Evolutionary conservation across 1,140 invertebrate genomes (phyloP), one percentile per base, ranked within the genome.

Genomic region (Drosophila cardini): DNA sequence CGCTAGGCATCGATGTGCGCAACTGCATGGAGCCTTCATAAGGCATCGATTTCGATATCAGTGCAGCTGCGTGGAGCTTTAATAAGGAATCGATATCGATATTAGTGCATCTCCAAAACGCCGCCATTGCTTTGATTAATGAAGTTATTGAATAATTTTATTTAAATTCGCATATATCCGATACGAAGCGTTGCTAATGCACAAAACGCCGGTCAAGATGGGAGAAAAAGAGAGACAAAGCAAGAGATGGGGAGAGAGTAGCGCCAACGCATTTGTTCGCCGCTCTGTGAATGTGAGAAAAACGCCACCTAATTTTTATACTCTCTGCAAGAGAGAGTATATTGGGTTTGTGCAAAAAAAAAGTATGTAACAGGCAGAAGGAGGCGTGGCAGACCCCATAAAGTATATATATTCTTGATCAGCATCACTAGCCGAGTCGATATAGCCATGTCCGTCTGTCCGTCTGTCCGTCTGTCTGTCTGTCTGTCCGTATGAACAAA

Each of bases 131-230:
- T 65, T 68, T 87, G 84, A 87, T 87, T 89, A 84, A 87, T 87
- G 85, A 75, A 72, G 45, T 32, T 64, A 84, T 80, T 89, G 76
- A 87, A 87, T 87, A 89, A 89, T 87, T 60, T 87, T 89, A 87
- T 87, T 87, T 90, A 89, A 90, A 87, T 87, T 87, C 84, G 84
- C 84, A 87, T 87, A 87, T 15, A 84, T 87, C 84, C 84, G 85
- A 89, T 89, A 72, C 80, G 68, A 77, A 64, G 73, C 84, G 80
- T 89, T 60, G 60, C 77, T 62, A 87, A 87, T 87, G 60, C 50
- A 64, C 13, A 81, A 89, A 87, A 89, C 76, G 83, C 80, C 76
- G 77, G 76, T 72, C 48, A 65, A 69, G 77, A 80, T 82, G 43
- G 21, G 21, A 26, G 21, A 26, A 26, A 26, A 4, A 2, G 21